Conservation (phyloP, 2,797 vertebrate genomes). For the Rhyacichthys aspro region DNA sequence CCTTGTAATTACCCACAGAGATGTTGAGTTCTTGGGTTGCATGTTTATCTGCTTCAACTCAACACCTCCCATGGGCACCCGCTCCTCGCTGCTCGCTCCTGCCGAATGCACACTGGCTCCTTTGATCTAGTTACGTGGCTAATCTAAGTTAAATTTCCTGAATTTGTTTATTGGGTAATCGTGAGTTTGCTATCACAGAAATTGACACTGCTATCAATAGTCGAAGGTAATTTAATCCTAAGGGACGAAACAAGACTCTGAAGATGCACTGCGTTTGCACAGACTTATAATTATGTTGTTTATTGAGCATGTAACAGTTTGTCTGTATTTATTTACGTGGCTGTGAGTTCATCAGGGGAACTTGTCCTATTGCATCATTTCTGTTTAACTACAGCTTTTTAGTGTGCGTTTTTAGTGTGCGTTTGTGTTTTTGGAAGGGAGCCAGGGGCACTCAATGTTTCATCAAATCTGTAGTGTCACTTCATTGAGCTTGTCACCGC, state of each 20-base stretch:
- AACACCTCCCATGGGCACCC: conserved; percentile 47
- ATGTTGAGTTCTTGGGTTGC: conserved; percentile 43
- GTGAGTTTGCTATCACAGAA: conserved; percentile 33
- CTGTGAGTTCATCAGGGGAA: not conserved
- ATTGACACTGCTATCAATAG: conserved; percentile 34
- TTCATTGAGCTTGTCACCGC: conserved; percentile 48
- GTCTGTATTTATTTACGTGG: conserved; percentile 1
- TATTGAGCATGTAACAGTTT: not conserved
- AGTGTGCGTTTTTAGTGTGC: conserved; percentile 25
- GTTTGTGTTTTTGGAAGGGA: conserved; percentile 29
- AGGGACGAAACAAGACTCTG: not conserved
- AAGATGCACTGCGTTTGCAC: not conserved
- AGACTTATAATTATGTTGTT: not conserved
- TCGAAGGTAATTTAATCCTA: conserved; percentile 13
- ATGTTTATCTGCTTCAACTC: conserved; percentile 54
- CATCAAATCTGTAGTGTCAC: conserved; percentile 51
- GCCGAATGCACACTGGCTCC: conserved; percentile 21
- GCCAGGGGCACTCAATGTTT: conserved; percentile 45
- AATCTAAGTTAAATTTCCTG: conserved; percentile 33
- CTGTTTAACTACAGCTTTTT: conserved; percentile 20
- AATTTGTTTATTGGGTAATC: conserved; percentile 41
- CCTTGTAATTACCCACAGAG: conserved; percentile 58
- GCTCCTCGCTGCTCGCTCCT: conserved; percentile 23
- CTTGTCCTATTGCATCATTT: conserved; percentile 10
- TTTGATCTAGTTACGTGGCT: conserved; percentile 55